These are phyloP conservation scores for Brachyrhaphis roseni DNA, from an alignment of 2,797 vertebrate genomes.

Conservation along the genomic window DNA sequence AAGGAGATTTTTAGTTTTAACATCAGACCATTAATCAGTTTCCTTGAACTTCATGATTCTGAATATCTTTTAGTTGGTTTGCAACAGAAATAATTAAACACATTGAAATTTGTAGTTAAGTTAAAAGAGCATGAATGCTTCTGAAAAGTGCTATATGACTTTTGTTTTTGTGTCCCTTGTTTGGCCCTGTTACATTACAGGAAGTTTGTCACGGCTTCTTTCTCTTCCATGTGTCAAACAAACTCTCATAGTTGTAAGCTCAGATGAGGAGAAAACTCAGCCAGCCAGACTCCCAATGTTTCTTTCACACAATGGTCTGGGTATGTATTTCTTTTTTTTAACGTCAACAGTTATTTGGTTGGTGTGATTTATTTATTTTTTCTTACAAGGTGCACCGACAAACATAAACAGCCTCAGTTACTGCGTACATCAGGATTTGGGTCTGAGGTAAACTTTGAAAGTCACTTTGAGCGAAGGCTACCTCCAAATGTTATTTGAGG, in stretches of 20 bases:
- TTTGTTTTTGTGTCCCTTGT: background rate
- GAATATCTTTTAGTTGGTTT: background rate
- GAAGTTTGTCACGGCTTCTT: background rate
- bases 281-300: background rate
- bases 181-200: background rate
- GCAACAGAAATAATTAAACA: background rate
- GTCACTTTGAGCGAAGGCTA: slow-evolving; percentile 80
- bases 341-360: background rate
- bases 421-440: slow-evolving; percentile 26
- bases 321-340: background rate
- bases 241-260: background rate
- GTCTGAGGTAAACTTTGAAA: slow-evolving; percentile 77
- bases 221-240: background rate
- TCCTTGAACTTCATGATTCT: background rate
- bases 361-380: background rate
- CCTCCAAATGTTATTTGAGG: slow-evolving; percentile 75
- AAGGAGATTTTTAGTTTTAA: background rate
- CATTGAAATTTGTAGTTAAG: background rate
- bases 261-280: background rate
- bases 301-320: background rate
- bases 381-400: background rate
- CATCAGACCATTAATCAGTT: background rate
- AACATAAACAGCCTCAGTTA: background rate
- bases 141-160: background rate
- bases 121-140: background rate